Conservation (phyloP, 2,113 vertebrate species). For the Crotalus helleri region DNA sequence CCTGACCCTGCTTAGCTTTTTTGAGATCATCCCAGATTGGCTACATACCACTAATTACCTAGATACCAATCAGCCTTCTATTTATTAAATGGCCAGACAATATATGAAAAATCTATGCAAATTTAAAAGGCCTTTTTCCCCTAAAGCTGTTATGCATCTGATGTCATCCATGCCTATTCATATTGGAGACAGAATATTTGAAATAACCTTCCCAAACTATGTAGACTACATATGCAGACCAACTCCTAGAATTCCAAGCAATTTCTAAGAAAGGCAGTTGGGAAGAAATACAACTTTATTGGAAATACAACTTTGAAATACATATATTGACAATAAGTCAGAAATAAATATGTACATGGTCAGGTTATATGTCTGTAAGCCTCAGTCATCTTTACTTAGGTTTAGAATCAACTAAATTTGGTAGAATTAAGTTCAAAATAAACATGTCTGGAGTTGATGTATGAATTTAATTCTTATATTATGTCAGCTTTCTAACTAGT, state of each 20-base stretch:
- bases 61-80: not conserved
- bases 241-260: not conserved
- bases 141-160: not conserved
- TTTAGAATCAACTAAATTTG: not conserved
- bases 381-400: not conserved
- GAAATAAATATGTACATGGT: not conserved
- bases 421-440: not conserved
- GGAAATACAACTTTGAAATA: not conserved
- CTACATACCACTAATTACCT: not conserved
- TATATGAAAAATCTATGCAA: not conserved
- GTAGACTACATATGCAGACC: not conserved
- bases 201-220: not conserved
- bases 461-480: not conserved
- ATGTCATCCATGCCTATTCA: not conserved
- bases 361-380: not conserved
- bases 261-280: not conserved
- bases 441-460: not conserved
- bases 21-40: not conserved
- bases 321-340: not conserved
- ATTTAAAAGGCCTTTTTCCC: not conserved
- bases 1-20: not conserved
- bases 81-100: not conserved
- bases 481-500: not conserved
- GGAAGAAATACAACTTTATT: not conserved
- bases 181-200: not conserved